These are phyloP conservation scores for Lampropteryx suffumata DNA, from an alignment of 2,888 invertebrate genomes.

Conservation along the genomic window DNA sequence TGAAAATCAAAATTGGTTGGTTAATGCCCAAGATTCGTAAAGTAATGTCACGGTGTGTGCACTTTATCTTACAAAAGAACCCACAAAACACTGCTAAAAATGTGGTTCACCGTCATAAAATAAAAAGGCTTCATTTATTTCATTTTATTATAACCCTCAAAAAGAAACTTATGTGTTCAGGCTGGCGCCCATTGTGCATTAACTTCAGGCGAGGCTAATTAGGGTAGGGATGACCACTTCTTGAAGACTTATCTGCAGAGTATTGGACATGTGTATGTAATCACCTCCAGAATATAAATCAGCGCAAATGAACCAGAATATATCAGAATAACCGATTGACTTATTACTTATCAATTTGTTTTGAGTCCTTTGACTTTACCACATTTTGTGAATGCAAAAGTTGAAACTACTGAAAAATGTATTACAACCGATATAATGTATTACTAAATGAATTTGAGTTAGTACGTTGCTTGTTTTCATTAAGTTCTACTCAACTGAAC, in stretches of 20 bases:
- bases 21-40: background rate
- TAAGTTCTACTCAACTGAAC: no score
- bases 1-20: no score
- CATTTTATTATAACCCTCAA: conserved; percentile 22
- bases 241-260: conserved; percentile 35
- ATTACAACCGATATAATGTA: no score
- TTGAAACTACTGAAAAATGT: no score
- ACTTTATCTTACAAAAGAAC: no score
- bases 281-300: conserved; percentile 27
- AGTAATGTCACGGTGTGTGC: no score
- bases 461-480: no score
- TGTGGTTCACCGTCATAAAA: conserved; percentile 10
- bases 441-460: no score
- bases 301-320: background rate
- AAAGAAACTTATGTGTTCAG: conserved; percentile 20
- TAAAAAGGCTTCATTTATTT: conserved; percentile 17
- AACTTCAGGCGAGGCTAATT: conserved; percentile 26
- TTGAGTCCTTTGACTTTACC: no score
- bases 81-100: background rate
- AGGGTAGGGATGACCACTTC: conserved; percentile 25
- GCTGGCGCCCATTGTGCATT: conserved; percentile 20
- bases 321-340: background rate
- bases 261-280: conserved; percentile 46
- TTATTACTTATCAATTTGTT: no score
- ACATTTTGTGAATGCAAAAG: no score